Base-by-base conservation (phyloP, 53 echinoderm and acorn worm species). In the Glandiceps talaboti region DNA sequence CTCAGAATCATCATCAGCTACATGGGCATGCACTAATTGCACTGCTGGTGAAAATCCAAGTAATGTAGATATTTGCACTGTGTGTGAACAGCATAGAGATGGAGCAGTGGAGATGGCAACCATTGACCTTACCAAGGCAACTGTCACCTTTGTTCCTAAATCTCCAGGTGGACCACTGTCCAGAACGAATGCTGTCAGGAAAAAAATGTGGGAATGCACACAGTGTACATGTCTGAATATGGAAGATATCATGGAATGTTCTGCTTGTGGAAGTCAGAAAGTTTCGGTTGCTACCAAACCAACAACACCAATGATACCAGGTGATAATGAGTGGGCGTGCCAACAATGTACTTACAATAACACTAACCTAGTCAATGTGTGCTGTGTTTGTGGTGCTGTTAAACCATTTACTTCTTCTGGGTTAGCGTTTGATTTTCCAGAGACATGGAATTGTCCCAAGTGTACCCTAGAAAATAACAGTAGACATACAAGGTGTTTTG, bases 251-350 rank as follows among this genome's bases (percentile, higher is more conserved):
- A 77, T 81, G 74, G 79, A 81, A 25, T 89, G 89, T 75, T 79
- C 77, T 32, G 87, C 88, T 14, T 89, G 89, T 27, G 80, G 82
- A 26, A 76, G 30, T 28, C 82, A 85, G 26, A 81, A 80, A 32
- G 30, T 74, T 26, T 79, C 77, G 27, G 73, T 28, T 6, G 75
- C 79, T 32, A 83, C 83, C 33, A 32, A 75, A 12, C 89, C 84
- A 73, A 77, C 73, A 1, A 87, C 82, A 31, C 73, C 45, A 27
- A 82, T 75, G 73, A 80, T 85, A 14, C 92, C 92, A 0, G 76
- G 76, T 74, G 89, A 89, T 28, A 87, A 89, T 33, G 91, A 91
- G 79, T 96, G 96, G 96, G 75, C 96, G 20, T 96, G 97, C 80
- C 85, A 79, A 30, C 80, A 82, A 25, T 96, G 97, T 77, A 96